phyloP scores from a whole-genome alignment of 37 sponge, comb jelly and placozoan genomes.

The Beroe ovata region DNA sequence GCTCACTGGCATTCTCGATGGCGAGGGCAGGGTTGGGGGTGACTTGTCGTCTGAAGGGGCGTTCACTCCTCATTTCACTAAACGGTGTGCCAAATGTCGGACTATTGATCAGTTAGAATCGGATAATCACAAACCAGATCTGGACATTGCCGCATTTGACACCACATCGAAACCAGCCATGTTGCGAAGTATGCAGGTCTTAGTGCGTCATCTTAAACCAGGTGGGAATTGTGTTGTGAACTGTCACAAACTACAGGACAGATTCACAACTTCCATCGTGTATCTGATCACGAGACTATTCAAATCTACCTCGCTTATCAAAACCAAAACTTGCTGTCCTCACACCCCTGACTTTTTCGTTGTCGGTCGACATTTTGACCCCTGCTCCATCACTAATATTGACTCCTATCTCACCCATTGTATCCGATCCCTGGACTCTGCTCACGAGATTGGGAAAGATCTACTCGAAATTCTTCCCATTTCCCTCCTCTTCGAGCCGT shows the following conservation, averaged over 20 bases:
- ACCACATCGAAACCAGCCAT: neutral
- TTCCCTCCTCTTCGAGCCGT: neutral
- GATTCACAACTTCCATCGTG: constrained; percentile 34
- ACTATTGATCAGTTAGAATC: neutral
- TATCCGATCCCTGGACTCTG: neutral
- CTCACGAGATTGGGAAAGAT: neutral
- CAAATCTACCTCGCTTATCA: constrained; percentile 3
- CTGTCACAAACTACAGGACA: constrained; percentile 15
- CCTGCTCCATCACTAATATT: neutral
- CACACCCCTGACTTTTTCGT: constrained; percentile 56
- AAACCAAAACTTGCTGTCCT: constrained; percentile 3
- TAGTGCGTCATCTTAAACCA: neutral
- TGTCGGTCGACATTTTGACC: neutral
- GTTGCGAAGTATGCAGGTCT: neutral
- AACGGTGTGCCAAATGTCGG: neutral
- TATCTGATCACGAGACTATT: constrained; percentile 42
- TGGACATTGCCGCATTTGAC: constrained; percentile 2
- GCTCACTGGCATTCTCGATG: neutral
- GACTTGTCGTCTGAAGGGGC: neutral
- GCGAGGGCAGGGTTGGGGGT: neutral
- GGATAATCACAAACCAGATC: neutral
- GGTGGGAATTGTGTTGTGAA: constrained; percentile 35
- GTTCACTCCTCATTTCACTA: neutral
- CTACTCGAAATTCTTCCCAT: constrained; percentile 17
- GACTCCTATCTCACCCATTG: neutral